Evolutionary conservation across 2,797 vertebrate genomes (phyloP), one percentile per base, ranked within the genome.

Genomic region (Coluber constrictor): DNA sequence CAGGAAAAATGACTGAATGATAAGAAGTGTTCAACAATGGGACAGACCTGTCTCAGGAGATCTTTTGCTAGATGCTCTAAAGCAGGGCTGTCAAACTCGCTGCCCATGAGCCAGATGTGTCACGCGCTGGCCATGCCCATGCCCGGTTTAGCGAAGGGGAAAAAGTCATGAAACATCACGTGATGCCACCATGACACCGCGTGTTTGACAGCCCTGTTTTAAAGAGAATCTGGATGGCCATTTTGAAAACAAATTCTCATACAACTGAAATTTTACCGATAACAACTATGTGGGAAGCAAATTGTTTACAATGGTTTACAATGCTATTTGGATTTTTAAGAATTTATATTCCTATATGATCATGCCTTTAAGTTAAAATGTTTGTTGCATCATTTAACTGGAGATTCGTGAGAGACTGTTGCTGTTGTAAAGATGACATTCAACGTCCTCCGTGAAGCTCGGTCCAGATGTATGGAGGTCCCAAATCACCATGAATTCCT

Each of bases 401-500:
- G 57, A 86, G 43, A 29, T 43, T 51, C 86, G 43, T 43, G 55
- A n/a, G 55, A 79, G 66, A 86, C 43, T 23, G n/a, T 29, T 90
- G 15, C 43, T 29, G 9, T 55, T 16, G 3, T 51, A 4, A 29
- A 10, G 27, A n/a, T n/a, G 32, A 83, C 47, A 56, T 47, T 51
- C 93, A 90, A 47, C 61, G 54, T 59, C 86, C 27, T 54, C 66
- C 32, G 55, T 20, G 51, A 55, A 93, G 93, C 37, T n/a, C 15
- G 27, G 32, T 51, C 88, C 92, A 79, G 89, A 27, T 15, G 70
- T 93, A 79, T 20, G 12, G 37, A 90, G 8, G 59, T 95, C 57
- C 92, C 94, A 89, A 43, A n/a, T 95, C 79, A 94, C 90, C 8
- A 20, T 47, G 2, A n/a, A 15, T 92, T 93, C 89, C 92, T 96